A percentile compares a stretch with the other conserved stretches of the same genome.
Conservation (phyloP, 2,113 vertebrate species). For the Isichthys henryi region DNA sequence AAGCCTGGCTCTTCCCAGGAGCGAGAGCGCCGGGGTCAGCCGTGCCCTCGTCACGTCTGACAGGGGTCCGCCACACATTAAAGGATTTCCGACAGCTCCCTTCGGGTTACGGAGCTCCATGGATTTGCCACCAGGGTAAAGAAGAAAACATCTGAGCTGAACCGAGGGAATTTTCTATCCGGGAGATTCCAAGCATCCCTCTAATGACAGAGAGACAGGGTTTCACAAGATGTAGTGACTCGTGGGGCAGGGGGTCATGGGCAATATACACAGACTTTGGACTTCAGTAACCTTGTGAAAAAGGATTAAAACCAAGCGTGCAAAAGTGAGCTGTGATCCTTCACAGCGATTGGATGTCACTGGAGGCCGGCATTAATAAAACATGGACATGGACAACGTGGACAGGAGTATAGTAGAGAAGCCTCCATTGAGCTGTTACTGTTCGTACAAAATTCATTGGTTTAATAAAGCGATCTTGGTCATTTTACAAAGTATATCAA, state of each 20-base stretch:
- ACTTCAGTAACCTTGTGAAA: neutral
- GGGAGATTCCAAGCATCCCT: neutral
- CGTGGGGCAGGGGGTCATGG: neutral
- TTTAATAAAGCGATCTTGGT: neutral
- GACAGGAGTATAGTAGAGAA: neutral
- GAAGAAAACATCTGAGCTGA: neutral
- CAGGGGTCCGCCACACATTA: neutral
- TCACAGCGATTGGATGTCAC: neutral
- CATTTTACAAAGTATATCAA: neutral
- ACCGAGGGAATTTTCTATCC: neutral
- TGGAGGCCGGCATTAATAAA: neutral
- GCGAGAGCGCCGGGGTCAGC: neutral
- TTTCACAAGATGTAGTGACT: neutral
- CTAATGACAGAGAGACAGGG: neutral
- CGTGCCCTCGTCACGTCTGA: neutral
- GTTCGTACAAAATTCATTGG: neutral
- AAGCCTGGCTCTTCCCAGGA: neutral
- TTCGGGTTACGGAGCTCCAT: neutral
- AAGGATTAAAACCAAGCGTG: slow-evolving; percentile 1
- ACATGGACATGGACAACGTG: neutral
- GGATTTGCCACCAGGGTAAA: neutral
- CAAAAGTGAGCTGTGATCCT: neutral
- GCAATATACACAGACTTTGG: slow-evolving; percentile 2
- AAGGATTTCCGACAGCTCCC: neutral
- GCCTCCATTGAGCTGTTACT: neutral